phyloP scores from a whole-genome alignment of 2,113 vertebrate genomes.

The Cochlearius cochlearius region DNA sequence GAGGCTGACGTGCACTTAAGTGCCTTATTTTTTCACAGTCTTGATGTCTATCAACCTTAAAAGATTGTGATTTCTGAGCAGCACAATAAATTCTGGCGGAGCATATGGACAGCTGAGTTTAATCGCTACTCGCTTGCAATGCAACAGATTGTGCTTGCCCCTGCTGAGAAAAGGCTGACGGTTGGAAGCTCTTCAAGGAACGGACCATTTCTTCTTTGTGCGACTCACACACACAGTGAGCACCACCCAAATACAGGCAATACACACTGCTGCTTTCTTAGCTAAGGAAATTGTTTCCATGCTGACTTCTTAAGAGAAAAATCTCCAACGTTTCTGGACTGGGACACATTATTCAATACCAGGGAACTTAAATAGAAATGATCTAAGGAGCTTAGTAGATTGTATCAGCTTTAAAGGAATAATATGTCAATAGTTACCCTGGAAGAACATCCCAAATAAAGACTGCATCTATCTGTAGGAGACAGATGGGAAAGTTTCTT shows the following conservation, averaged over 20 bases:
- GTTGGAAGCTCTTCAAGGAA: constrained; percentile 45
- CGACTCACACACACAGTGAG: accelerated
- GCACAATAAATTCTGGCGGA: constrained; percentile 30
- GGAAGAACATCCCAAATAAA: neutral
- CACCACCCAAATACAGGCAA: neutral
- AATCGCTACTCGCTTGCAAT: neutral
- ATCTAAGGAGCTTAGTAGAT: constrained; percentile 14
- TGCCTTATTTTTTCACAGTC: neutral
- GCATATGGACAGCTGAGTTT: constrained; percentile 54
- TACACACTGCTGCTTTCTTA: neutral
- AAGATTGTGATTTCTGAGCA: constrained; percentile 38
- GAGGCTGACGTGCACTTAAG: neutral
- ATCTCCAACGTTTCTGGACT: neutral
- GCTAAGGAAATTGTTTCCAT: neutral
- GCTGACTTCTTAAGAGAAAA: neutral
- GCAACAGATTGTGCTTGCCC: constrained; percentile 52
- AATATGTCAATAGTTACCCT: constrained; percentile 15
- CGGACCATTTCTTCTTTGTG: neutral
- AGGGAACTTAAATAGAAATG: neutral
- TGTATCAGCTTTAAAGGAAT: neutral
- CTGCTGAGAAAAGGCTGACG: constrained; percentile 46
- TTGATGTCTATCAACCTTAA: constrained; percentile 7
- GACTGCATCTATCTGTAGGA: neutral
- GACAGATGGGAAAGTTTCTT: constrained; percentile 30
- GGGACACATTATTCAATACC: neutral